Evolutionary conservation across 2,888 invertebrate genomes (phyloP), one percentile per base, ranked within the genome.

Genomic region (Morinoia aosen): DNA sequence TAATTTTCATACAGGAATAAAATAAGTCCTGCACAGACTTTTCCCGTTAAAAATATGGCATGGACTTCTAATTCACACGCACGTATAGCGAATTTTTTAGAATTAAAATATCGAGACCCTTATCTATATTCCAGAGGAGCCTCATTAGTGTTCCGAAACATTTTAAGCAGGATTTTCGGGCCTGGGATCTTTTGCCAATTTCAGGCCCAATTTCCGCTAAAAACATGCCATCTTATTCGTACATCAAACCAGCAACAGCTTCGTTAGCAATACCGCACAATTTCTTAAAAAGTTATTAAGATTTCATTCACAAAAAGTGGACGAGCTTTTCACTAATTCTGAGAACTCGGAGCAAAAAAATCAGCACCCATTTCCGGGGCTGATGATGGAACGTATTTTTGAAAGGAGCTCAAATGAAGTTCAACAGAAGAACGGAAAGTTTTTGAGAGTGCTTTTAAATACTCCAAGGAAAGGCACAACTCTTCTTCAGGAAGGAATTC

Each of bases 311-410:
- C 16, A 90, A 48, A 48, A 90, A 90, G 14, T 90, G 14, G 90
- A 8, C 40, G 40, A 48, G 48, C 40, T 40, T 90, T 90, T 90
- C 90, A 90, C 90, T 90, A 90, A 90, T 90, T 90, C 90, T 90
- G 16, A 19, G 40, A 90, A 90, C 90, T 90, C 90, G 14, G 90
- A 39, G 90, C 40, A 48, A 90, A 90, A 48, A 90, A 90, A 90
- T 90, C 16, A 40, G 14, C 90, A 40, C 90, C 90, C 90, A 90
- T 90, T 90, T 48, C 90, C 90, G 48, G 40, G 90, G 90, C 90
- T 90, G 90, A 90, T 90, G 90, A 90, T 90, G 90, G 90, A 90
- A 90, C 90, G 90, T 90, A 90, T 90, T 90, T 90, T 90, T 90
- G 16, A 90, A 39, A 40, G 11, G 40, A 90, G 90, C 90, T 90